Percentiles rank a stretch among this genome's conserved stretches.
phyloP scores from a whole-genome alignment of 2,888 invertebrate species.

The Malacosoma neustria region DNA sequence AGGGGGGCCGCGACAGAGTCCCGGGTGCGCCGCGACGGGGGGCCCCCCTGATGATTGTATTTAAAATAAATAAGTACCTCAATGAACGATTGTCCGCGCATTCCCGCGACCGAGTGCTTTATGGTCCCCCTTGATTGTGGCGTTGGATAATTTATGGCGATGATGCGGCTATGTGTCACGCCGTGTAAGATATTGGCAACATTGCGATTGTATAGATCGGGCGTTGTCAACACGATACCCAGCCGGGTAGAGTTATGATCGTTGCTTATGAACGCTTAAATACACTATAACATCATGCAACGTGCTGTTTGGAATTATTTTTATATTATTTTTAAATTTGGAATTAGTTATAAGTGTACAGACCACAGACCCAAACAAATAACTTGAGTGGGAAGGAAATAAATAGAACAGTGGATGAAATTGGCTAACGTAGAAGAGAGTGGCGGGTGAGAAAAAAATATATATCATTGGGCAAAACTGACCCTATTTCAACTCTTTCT shows the following conservation, averaged over 20 bases:
- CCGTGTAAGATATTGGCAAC: slow-evolving; percentile 10
- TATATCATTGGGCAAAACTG: no score
- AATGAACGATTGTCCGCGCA: slow-evolving; percentile 71
- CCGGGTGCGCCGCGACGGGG: slow-evolving; percentile 58
- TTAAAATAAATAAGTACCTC: slow-evolving; percentile 75
- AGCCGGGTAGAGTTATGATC: not conserved
- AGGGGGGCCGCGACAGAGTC: slow-evolving; percentile 70
- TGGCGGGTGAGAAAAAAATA: no score
- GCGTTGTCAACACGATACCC: not conserved
- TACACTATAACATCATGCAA: no score
- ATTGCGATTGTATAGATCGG: not conserved
- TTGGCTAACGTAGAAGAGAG: no score
- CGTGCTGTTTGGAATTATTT: no score
- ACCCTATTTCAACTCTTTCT: no score
- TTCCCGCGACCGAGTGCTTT: slow-evolving; percentile 43
- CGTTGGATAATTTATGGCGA: slow-evolving; percentile 42
- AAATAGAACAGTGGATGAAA: no score
- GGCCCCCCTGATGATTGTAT: slow-evolving; percentile 72
- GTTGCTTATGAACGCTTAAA: not conserved
- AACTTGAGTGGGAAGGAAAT: no score
- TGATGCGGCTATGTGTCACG: slow-evolving; percentile 9
- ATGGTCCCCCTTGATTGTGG: slow-evolving; percentile 37
- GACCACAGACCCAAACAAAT: no score
- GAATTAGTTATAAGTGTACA: no score
- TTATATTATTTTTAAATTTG: no score